A percentile compares a stretch with the other conserved stretches of the same genome.
phyloP scores from a whole-genome alignment of 2,113 vertebrate species.

The Pomatostomus ruficeps region DNA sequence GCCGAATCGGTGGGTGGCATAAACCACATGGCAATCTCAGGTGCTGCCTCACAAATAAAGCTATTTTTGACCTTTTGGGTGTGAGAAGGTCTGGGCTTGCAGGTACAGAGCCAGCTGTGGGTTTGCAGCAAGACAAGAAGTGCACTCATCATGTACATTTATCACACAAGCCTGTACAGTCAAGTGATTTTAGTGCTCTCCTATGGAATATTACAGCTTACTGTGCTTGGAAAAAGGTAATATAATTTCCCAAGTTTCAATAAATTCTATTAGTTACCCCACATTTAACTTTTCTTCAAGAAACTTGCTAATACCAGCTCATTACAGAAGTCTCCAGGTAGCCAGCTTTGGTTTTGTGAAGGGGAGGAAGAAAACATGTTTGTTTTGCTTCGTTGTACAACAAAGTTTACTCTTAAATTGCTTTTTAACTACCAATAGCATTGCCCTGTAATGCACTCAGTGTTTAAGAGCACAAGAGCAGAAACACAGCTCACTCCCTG shows the following conservation, averaged over 20 bases:
- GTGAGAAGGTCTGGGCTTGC: not conserved
- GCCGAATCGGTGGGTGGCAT: rapidly evolving
- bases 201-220: not conserved
- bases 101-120: not conserved
- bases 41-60: not conserved
- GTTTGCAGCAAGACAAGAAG: not conserved
- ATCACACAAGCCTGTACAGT: not conserved
- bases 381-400: not conserved
- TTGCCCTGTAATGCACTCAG: not conserved
- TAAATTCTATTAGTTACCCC: not conserved
- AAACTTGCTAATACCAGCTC: not conserved
- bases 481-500: not conserved
- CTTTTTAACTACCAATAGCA: not conserved
- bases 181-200: not conserved
- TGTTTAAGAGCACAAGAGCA: not conserved
- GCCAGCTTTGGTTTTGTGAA: not conserved
- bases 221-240: not conserved
- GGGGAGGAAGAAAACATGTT: not conserved
- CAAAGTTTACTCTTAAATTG: not conserved
- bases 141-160: not conserved
- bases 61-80: rapidly evolving
- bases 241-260: not conserved
- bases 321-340: not conserved
- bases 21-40: not conserved
- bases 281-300: not conserved